Evolutionary conservation across 2,888 invertebrate species (phyloP), one percentile per base, ranked within the genome.

Genomic region (Augiades crinisus): DNA sequence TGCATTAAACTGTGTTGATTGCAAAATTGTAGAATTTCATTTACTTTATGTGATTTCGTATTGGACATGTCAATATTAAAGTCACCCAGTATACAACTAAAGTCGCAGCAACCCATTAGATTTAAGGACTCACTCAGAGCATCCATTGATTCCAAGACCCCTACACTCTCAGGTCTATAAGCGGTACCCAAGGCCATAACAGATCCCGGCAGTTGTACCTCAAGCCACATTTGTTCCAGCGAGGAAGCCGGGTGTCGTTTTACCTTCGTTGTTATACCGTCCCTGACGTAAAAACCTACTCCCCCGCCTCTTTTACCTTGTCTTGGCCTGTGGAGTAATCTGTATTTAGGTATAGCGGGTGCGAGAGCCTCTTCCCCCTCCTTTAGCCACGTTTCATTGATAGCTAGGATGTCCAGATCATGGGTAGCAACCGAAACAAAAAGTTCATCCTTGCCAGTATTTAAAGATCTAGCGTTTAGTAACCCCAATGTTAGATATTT

Each of bases 221-320:
- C 56, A 8, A 56, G 6, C 58, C 60, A 60, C 5, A 58, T 7
- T 16, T 60, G 60, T 47, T 56, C 58, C 7, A 55, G 19, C 3
- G 3, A 4, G 19, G 19, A 19, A 3, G 5, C 5, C 5, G 19
- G 19, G 19, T 19, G 19, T 19, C 3, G 5, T 19, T 19, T 3
- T 19, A 19, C 5, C 19, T 19, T 19, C 19, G 19, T 5, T 19
- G 19, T 3, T 3, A 19, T 19, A 4, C 19, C 19, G 3, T 4
- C 19, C 5, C 10, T 30, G n/a, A n/a, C n/a, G n/a, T n/a, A n/a
- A n/a, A n/a, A n/a, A n/a, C n/a, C n/a, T n/a, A n/a, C n/a, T n/a
- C 30, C 30, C 8, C 30, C 30, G n/a, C 30, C 30, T 30, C 10
- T 30, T 10, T 30, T 30, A 30, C 10, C 30, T 30, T 30, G n/a